phyloP scores from a whole-genome alignment of 2,797 vertebrate species.

The Todus mexicanus region DNA sequence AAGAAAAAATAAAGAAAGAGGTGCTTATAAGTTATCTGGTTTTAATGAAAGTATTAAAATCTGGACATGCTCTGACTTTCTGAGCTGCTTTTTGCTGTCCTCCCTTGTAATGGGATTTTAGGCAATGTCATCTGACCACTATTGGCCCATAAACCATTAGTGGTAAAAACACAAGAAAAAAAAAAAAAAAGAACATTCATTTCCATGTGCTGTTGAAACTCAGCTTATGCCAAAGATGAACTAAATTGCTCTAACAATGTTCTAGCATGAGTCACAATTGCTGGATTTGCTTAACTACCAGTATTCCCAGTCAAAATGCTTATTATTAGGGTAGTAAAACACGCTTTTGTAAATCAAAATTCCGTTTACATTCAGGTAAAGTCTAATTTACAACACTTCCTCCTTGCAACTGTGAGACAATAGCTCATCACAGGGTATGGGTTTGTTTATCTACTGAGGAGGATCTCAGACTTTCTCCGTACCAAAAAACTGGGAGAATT shows the following conservation, averaged over 20 bases:
- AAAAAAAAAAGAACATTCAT: neutral
- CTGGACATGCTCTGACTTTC: neutral
- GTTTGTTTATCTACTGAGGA: neutral
- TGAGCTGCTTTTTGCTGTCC: neutral
- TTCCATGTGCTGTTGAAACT: neutral
- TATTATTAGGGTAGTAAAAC: neutral
- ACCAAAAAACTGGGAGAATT: neutral
- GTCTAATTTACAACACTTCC: neutral
- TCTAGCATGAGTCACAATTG: neutral
- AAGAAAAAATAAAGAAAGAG: constrained; percentile 24
- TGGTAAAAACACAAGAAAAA: neutral
- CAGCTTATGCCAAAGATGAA: neutral
- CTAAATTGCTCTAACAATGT: neutral
- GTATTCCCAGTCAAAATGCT: neutral
- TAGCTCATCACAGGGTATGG: neutral
- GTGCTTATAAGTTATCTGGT: neutral
- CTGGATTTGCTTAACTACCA: neutral
- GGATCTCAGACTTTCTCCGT: neutral
- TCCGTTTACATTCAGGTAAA: neutral
- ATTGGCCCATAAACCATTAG: neutral
- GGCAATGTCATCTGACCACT: neutral
- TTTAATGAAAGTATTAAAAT: neutral
- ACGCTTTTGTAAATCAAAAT: neutral
- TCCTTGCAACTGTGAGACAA: neutral
- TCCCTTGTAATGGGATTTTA: neutral